Evolutionary conservation across 2,113 vertebrate species (phyloP), one percentile per base, ranked within the genome.

Genomic region (Sardina pilchardus): DNA sequence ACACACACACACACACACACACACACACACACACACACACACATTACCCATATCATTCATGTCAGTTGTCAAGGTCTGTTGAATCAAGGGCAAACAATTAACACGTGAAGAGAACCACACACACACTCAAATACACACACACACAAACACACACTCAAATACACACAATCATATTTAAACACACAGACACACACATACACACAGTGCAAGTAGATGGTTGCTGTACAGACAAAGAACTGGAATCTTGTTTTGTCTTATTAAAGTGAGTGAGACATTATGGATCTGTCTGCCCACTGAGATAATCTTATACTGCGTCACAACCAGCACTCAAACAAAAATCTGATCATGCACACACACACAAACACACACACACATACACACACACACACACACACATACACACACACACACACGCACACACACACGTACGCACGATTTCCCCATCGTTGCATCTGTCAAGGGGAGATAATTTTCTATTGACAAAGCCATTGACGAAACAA

Each of bases 181-280:
- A 56, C 47, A 39, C 83, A 67, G 42, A 48, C 83, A 48, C 80
- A 80, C 67, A 50, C 78, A 43, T n/a, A 42, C 83, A 88, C 91
- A 84, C 82, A 82, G 85, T 88, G 63, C 47, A 83, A 91, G 86
- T 87, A 88, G 81, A 89, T 85, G 86, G n/a, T 67, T 30, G 7
- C 63, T 67, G 63, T 67, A 87, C 89, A 89, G 92, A 93, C 90
- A 90, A 89, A 91, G 90, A 92, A 89, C 91, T 88, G 89, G 87
- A 89, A 91, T 91, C 88, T 89, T 91, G n/a, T 92, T 92, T 93
- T 90, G 93, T 94, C 89, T 91, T 91, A 94, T 94, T 93, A 94
- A 89, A 88, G 91, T 89, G 93, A 94, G 93, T 89, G 85, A 94
- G 93, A 90, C 88, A 87, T 91, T 93, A 92, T 71, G 56, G 81